Evolutionary conservation across 1,140 invertebrate species (phyloP), one percentile per base, ranked within the genome.

Genomic region (Frieseomelitta varia): DNA sequence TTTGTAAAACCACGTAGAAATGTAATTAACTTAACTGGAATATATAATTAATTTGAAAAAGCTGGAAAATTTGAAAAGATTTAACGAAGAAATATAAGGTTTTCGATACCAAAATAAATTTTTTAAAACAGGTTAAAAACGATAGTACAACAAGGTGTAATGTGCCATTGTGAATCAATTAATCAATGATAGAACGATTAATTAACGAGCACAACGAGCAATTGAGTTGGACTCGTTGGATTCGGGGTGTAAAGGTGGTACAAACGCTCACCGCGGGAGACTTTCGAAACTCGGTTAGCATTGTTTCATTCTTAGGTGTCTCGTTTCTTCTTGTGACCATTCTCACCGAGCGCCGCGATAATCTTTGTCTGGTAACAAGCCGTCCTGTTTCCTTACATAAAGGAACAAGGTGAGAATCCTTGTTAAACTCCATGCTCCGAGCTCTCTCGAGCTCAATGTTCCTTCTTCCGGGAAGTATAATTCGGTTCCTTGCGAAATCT

Each of bases 251-350:
- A 67, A 72, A 67, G 34, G 61, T 72, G n/a, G 67, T 21, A 27
- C 39, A 17, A 58, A 58, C 27, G 39, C 10, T 73, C 10, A 71
- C 55, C 27, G 88, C 81, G 85, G 79, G 88, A 90, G 69, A 77
- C 68, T 90, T 90, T 88, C 85, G 88, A 89, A 90, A 90, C 85
- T 15, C 24, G 56, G 24, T 27, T 47, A 14, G 55, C 68, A 90
- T 90, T 90, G 88, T 90, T 85, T 90, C 77, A 87, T 89, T 90
- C 88, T 85, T 85, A 85, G 69, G 19, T 85, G 85, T 90, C 88
- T 89, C 88, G 75, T 89, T 90, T 93, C 91, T 91, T 91, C 90
- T 92, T 92, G 93, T 93, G 93, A 94, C 90, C 90, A 93, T 94
- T 94, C 93, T 90, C 93, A 93, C 92, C 91, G 87, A 75, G 55